Evolutionary conservation across 2,113 vertebrate genomes (phyloP).

Genomic region (Mormoops blainvillei): DNA sequence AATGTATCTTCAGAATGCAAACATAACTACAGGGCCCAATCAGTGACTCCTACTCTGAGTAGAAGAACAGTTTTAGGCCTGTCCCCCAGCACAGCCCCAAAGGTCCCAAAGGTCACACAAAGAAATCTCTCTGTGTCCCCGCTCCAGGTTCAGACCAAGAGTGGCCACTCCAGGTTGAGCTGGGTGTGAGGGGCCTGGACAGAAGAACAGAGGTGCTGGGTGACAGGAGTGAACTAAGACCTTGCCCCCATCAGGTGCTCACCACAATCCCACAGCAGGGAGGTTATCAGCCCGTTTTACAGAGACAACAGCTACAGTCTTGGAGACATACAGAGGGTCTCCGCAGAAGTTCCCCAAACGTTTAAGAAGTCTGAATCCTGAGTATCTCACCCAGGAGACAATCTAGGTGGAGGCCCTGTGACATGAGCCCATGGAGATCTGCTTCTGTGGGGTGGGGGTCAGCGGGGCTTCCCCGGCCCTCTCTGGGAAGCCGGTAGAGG

Average conservation of each 20-base stretch:
- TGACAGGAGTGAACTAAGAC: not conserved
- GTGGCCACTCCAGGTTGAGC: not conserved
- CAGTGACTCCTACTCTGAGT: not conserved
- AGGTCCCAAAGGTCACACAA: not conserved
- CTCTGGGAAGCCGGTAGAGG: not conserved
- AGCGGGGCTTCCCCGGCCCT: not conserved
- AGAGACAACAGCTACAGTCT: not conserved
- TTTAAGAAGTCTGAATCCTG: not conserved
- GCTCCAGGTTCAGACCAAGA: not conserved
- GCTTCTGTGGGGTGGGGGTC: not conserved
- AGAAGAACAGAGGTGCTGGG: not conserved
- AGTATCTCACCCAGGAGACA: not conserved
- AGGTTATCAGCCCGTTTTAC: not conserved
- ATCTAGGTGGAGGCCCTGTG: not conserved
- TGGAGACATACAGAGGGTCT: not conserved
- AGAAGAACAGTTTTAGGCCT: not conserved
- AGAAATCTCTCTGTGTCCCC: not conserved
- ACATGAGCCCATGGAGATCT: not conserved
- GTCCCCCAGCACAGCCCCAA: not conserved
- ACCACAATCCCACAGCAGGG: no score
- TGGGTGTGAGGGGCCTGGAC: accelerated
- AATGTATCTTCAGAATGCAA: not conserved
- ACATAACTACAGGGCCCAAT: not conserved
- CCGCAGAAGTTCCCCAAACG: not conserved
- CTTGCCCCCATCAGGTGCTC: not conserved